Evolutionary conservation across 2,113 vertebrate species (phyloP).

Genomic region (Tachysurus fulvidraco): DNA sequence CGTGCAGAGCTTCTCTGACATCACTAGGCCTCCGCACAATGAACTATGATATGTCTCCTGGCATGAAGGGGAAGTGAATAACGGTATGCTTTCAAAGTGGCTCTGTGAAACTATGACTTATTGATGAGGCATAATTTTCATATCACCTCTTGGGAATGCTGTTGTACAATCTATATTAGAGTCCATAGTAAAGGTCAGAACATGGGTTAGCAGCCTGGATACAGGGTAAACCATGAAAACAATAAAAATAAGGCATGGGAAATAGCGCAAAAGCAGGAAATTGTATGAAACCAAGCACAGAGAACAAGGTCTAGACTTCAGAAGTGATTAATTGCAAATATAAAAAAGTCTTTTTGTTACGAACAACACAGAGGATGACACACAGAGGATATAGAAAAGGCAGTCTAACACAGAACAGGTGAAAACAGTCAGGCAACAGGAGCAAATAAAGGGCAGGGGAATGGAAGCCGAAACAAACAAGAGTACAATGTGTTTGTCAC

Average conservation of each 20-base stretch:
- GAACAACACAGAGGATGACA: neutral
- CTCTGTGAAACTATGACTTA: conserved; percentile 1
- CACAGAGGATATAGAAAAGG: neutral
- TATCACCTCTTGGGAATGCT: neutral
- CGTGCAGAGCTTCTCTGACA: conserved; percentile 47
- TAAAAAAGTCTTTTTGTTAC: neutral
- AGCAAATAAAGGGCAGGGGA: neutral
- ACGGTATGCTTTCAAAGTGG: conserved; percentile 38
- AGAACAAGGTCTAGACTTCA: neutral
- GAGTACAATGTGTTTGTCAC: neutral
- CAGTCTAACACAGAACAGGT: neutral
- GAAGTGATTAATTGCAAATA: neutral
- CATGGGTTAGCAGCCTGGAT: neutral
- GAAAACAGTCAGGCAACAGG: neutral
- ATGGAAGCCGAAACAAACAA: neutral
- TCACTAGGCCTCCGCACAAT: conserved; percentile 45
- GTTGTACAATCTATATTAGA: conserved; percentile 2
- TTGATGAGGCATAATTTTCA: conserved; percentile 8
- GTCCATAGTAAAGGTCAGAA: neutral
- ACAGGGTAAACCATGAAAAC: neutral
- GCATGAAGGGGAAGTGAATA: conserved; percentile 39
- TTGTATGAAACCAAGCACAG: neutral
- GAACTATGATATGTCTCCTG: conserved; percentile 46
- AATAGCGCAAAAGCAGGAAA: neutral
- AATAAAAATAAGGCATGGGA: neutral